A percentile compares a stretch with the other conserved stretches of the same genome.
phyloP scores from a whole-genome alignment of 2,797 vertebrate species.

The Peromyscus aztecus region DNA sequence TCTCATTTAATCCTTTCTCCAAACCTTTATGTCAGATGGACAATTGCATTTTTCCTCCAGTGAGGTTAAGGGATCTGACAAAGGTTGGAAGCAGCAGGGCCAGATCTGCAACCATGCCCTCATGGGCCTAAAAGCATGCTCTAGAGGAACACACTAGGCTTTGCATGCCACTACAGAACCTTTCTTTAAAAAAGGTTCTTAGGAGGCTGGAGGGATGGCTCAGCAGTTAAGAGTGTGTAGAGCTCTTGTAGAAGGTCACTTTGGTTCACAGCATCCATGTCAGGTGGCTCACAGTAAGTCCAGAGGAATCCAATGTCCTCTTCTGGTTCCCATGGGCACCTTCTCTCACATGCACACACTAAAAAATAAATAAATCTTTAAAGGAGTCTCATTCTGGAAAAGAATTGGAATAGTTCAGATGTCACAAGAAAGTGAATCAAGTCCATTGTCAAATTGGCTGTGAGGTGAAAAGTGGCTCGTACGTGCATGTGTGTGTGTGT shows the following conservation, averaged over 20 bases:
- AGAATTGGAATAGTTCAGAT: neutral
- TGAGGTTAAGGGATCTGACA: neutral
- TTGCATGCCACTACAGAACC: neutral
- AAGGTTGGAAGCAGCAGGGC: conserved; percentile 10
- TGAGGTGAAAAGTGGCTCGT: neutral
- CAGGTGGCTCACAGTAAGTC: neutral
- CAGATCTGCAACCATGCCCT: neutral
- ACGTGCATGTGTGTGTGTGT: neutral
- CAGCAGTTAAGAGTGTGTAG: neutral
- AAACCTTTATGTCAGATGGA: neutral
- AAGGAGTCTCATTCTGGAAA: conserved; percentile 1
- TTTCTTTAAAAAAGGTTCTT: neutral
- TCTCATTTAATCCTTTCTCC: neutral
- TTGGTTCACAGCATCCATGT: neutral
- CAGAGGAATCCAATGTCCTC: neutral
- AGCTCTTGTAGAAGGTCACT: neutral
- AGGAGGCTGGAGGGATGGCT: neutral
- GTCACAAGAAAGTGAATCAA: neutral
- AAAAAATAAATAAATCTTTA: neutral
- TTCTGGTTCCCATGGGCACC: neutral
- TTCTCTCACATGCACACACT: neutral
- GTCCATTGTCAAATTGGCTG: neutral
- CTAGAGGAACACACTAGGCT: neutral
- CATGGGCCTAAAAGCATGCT: neutral
- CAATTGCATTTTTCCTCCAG: neutral